phyloP scores from a whole-genome alignment of 2,797 vertebrate genomes.

The Moxostoma hubbsi region DNA sequence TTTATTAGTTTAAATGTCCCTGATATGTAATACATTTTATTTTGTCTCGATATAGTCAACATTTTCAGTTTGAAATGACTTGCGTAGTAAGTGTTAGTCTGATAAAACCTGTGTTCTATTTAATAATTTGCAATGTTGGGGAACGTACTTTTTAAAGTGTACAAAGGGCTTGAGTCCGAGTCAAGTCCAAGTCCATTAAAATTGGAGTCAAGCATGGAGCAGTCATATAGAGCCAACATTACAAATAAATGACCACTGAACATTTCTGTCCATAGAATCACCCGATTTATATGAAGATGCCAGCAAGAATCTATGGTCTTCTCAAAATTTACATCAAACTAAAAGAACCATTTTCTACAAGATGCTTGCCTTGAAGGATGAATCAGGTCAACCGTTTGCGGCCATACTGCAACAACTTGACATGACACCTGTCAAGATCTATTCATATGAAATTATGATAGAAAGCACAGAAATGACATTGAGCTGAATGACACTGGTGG shows the following conservation, averaged over 20 bases:
- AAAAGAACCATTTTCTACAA: constrained; percentile 60
- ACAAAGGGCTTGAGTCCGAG: too few relatives aligned
- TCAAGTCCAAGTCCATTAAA: too few relatives aligned
- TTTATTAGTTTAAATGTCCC: too few relatives aligned
- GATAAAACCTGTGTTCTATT: too few relatives aligned
- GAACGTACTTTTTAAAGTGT: too few relatives aligned
- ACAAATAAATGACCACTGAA: neutral
- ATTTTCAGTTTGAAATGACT: too few relatives aligned
- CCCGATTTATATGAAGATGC: constrained; percentile 2
- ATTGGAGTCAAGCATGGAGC: neutral
- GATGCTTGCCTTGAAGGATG: constrained; percentile 48
- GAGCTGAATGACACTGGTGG: constrained; percentile 55
- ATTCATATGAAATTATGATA: constrained; percentile 50
- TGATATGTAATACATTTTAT: too few relatives aligned
- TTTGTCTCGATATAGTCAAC: too few relatives aligned
- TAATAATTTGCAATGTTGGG: too few relatives aligned
- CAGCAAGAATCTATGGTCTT: constrained; percentile 11
- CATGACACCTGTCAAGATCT: constrained; percentile 54
- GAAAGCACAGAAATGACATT: constrained; percentile 38
- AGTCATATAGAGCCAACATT: neutral
- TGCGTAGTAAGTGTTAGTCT: too few relatives aligned
- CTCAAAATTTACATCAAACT: constrained; percentile 62
- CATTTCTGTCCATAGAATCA: neutral
- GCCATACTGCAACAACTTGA: constrained; percentile 29
- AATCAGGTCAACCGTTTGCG: constrained; percentile 46